Conservation (phyloP, 2,797 vertebrate species). For the Pelodytes ibericus region DNA sequence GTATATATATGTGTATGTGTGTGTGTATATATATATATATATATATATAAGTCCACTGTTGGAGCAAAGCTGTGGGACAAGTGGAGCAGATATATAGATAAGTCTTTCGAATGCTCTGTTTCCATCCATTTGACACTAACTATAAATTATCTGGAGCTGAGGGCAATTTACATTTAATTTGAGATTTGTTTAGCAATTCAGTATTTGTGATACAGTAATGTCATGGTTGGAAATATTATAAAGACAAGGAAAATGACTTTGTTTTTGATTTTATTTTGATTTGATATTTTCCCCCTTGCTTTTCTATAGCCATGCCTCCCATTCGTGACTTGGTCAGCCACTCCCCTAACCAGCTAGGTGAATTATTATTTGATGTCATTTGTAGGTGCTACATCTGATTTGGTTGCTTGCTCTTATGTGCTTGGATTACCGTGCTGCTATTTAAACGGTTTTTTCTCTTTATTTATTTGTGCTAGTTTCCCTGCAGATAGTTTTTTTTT, state of each 20-base stretch:
- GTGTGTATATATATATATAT: too few species aligned
- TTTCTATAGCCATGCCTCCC: constrained; percentile 90
- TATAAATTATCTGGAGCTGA: too few species aligned
- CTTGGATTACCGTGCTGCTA: not conserved
- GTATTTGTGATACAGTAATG: too few species aligned
- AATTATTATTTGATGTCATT: constrained; percentile 60
- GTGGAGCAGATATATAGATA: too few species aligned
- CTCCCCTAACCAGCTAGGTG: constrained; percentile 97
- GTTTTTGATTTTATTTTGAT: not conserved
- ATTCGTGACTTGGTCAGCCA: constrained; percentile 96
- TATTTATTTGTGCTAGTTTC: not conserved
- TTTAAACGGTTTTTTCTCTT: not conserved
- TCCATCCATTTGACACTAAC: too few species aligned
- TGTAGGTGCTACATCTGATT: constrained; percentile 40
- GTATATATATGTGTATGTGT: too few species aligned
- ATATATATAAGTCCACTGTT: too few species aligned
- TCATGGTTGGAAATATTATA: too few species aligned
- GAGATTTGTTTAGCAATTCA: too few species aligned
- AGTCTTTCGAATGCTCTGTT: too few species aligned
- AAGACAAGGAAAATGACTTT: not conserved
- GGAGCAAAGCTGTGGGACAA: too few species aligned
- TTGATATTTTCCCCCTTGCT: constrained; percentile 57
- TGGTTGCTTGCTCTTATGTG: not conserved
- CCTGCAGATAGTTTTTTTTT: not conserved
- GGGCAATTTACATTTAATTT: too few species aligned